Conservation (phyloP, 2,888 invertebrate genomes). For the Mesorhabditis sp. region DNA sequence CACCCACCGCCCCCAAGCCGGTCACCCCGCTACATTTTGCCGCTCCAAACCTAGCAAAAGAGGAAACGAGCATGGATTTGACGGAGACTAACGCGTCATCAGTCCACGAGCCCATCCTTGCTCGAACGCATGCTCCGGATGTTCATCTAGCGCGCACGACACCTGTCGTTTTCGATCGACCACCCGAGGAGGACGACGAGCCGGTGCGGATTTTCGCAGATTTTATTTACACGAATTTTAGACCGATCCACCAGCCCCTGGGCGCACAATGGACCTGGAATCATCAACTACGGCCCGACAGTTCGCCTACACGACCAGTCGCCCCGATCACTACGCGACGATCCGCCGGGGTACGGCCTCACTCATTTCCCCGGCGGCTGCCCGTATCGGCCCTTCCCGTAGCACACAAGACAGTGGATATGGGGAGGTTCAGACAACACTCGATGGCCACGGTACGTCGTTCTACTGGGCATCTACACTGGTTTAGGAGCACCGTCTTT, state of each 20-base stretch:
- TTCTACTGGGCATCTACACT: not conserved
- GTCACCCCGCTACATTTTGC: not conserved
- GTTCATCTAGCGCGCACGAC: constrained; percentile 6
- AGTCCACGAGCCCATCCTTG: not conserved
- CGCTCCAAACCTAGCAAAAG: not conserved
- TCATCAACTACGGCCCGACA: not conserved
- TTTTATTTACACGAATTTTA: not conserved
- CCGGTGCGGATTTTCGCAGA: not conserved
- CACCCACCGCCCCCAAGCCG: not conserved
- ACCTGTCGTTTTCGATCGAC: not conserved
- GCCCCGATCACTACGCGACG: not conserved
- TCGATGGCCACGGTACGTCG: too few species aligned
- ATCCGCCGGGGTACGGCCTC: not conserved
- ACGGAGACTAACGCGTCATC: not conserved
- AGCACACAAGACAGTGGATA: not conserved
- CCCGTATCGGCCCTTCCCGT: not conserved
- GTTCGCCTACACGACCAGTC: not conserved
- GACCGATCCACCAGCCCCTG: not conserved
- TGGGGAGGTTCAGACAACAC: not conserved
- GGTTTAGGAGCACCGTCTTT: not conserved
- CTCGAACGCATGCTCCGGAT: not conserved
- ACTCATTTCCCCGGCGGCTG: not conserved
- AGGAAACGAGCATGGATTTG: not conserved
- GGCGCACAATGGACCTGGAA: constrained; percentile 1
- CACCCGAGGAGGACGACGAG: not conserved